Base-by-base conservation (phyloP, 2,113 vertebrate genomes). In the Campylomormyrus numenius region DNA sequence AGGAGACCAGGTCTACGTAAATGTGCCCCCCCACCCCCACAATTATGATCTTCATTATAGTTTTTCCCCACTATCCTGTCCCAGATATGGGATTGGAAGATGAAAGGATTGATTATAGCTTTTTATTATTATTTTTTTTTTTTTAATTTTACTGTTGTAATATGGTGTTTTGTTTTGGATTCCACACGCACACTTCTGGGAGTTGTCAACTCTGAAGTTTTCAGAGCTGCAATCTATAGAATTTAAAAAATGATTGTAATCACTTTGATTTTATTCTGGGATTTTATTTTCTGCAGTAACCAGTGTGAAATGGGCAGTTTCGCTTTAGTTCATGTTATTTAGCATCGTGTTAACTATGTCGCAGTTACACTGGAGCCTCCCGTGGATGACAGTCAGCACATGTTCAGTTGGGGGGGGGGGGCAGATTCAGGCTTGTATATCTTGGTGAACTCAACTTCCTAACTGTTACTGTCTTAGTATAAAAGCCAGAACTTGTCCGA, bases 1-100 rank as follows among this genome's bases (percentile, higher is more conserved):
- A n/a, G 86, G 91, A 90, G 90, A 95, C 90, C 90, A 88, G 92
- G 85, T 90, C 90, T 91, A 35, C 89, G 91, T 91, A 87, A 52
- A 45, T 70, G n/a, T 70, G 62, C 74, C 17, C 70, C 56, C 56
- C 56, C 24, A 17, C 70, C 35, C 27, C 31, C 27, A 17, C 35
- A 42, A 5, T 42, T 35, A 3, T 39, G 70, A 77, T 77, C 31
- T 35, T 35, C 31, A 77, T 77, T 77, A 77, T 39, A 77, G 13
- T 13, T 39, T 39, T 39, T 77, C 88, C 88, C 90, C 92, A 74
- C 89, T 88, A 83, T 48, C 86, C 88, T 84, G 92, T 89, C 56
- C 91, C 35, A 27, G 31, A 21, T 80, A 6, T 42, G 15, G 74
- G 74, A 39, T 42, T 80, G 5, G 35, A 80, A 80, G 5, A 19